Evolutionary conservation across 2,888 invertebrate species (phyloP).

Genomic region (Stenotaenia linearis): DNA sequence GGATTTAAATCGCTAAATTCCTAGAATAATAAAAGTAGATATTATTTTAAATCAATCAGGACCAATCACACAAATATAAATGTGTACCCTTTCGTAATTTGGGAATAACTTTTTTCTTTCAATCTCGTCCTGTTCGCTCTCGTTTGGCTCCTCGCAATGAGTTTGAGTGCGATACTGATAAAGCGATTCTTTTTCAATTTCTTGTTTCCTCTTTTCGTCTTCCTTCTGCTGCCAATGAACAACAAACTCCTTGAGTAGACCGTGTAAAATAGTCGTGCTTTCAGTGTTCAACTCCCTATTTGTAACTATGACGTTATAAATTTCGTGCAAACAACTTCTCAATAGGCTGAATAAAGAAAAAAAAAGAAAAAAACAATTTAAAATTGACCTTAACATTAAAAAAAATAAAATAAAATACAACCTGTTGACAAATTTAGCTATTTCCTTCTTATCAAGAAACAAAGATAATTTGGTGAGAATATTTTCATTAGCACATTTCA

Average conservation of each 20-base stretch:
- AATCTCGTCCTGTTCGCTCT: slow-evolving; percentile 45
- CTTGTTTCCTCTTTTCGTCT: slow-evolving; percentile 58
- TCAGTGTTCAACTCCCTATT: not conserved
- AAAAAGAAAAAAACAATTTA: too few relatives aligned
- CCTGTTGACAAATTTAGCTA: slow-evolving; percentile 57
- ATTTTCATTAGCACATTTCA: slow-evolving; percentile 49
- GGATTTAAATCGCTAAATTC: not conserved
- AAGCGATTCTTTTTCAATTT: slow-evolving; percentile 65
- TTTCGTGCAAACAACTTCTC: slow-evolving; percentile 30
- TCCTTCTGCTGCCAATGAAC: slow-evolving; percentile 71
- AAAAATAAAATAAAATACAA: not conserved
- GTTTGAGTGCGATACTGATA: slow-evolving; percentile 44
- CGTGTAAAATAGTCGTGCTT: slow-evolving; percentile 37
- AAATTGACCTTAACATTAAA: not conserved
- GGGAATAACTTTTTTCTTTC: slow-evolving; percentile 48
- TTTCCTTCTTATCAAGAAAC: slow-evolving; percentile 60
- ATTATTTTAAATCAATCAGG: not conserved
- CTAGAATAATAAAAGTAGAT: not conserved
- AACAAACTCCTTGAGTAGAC: slow-evolving; percentile 57
- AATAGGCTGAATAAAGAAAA: not conserved
- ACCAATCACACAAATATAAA: too few relatives aligned
- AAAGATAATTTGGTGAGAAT: slow-evolving; percentile 28
- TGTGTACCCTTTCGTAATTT: slow-evolving; percentile 44
- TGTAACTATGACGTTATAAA: slow-evolving; percentile 27
- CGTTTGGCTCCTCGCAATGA: slow-evolving; percentile 45